Percentiles rank a stretch among this genome's conserved stretches.
phyloP scores from a whole-genome alignment of 2,888 invertebrate species.

The Eilema caniola region DNA sequence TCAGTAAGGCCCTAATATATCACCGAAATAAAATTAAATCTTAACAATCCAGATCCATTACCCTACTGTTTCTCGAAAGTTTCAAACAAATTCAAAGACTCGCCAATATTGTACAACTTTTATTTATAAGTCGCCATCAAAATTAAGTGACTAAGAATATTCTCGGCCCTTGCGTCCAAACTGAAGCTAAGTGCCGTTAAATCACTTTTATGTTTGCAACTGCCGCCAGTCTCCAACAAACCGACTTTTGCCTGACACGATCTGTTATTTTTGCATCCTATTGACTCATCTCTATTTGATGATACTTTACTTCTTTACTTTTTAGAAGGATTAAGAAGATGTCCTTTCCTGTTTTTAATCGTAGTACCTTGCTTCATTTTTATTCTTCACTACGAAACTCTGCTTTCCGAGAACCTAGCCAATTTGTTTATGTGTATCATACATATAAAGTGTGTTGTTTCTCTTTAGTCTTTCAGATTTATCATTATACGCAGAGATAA shows the following conservation, averaged over 20 bases:
- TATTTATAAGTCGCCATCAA: conserved; percentile 50
- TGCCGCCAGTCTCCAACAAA: conserved; percentile 44
- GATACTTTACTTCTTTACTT: conserved; percentile 34
- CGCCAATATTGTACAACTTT: conserved; percentile 14
- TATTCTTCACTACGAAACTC: too few relatives aligned
- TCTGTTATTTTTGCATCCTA: conserved; percentile 50
- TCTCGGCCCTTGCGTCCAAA: conserved; percentile 52
- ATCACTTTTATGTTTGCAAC: conserved; percentile 54
- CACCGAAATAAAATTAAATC: background rate
- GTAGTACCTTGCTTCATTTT: too few relatives aligned
- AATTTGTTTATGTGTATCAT: too few relatives aligned
- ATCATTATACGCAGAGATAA: too few relatives aligned
- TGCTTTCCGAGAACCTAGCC: too few relatives aligned
- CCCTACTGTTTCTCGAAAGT: background rate
- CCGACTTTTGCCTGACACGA: conserved; percentile 37
- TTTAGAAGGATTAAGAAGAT: background rate
- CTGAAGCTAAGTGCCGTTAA: conserved; percentile 65
- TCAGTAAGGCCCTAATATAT: background rate
- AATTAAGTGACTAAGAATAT: conserved; percentile 58
- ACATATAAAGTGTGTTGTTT: too few relatives aligned
- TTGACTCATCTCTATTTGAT: conserved; percentile 45
- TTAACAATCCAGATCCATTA: background rate
- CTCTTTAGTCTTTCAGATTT: too few relatives aligned
- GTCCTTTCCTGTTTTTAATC: conserved; percentile 2
- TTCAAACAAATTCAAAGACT: conserved; percentile 23